Evolutionary conservation across 2,888 invertebrate species (phyloP).

Genomic region (Dolichomitus sp.): DNA sequence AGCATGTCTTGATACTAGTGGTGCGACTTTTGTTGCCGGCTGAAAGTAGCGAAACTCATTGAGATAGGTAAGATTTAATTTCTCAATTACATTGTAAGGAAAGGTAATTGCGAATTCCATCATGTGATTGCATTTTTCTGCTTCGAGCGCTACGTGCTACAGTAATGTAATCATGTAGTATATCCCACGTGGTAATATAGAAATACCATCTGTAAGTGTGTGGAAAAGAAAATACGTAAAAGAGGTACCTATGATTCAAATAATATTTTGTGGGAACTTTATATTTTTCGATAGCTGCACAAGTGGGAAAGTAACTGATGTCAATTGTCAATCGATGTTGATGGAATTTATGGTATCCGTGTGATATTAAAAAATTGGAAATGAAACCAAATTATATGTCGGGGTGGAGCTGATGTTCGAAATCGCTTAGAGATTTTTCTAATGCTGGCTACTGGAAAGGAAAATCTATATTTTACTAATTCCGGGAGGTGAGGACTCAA

Average conservation of each 20-base stretch:
- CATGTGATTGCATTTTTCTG: background rate
- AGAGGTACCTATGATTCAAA: background rate
- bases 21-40: background rate
- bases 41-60: background rate
- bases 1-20: background rate
- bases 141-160: background rate
- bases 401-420: too few species aligned
- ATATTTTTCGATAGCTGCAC: too few species aligned
- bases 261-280: too few species aligned
- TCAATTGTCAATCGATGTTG: too few species aligned
- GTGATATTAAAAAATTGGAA: too few species aligned
- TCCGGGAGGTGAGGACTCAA: too few species aligned
- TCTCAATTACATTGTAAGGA: constrained; percentile 6
- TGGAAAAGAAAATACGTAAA: background rate
- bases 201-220: background rate
- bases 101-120: constrained; percentile 6
- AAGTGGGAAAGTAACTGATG: too few species aligned
- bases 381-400: too few species aligned
- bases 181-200: background rate
- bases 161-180: background rate
- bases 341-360: too few species aligned
- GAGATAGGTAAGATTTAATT: background rate
- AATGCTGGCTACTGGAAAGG: too few species aligned
- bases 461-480: too few species aligned
- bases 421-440: too few species aligned